Conservation (phyloP, 2,797 vertebrate species). For the Manis crassicaudata region DNA sequence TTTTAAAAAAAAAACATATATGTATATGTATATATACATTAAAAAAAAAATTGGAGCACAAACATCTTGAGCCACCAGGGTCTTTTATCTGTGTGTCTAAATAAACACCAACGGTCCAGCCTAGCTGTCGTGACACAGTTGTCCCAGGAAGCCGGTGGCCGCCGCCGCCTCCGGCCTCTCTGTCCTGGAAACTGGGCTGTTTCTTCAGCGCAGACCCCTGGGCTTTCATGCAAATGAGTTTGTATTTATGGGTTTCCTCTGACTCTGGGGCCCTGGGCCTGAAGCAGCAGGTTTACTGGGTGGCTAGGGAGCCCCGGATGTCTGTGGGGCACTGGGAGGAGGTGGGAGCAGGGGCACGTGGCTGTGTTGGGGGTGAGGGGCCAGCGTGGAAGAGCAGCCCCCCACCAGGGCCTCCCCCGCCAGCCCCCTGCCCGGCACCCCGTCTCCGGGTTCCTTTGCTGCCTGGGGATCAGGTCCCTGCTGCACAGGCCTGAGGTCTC, state of each 20-base stretch:
- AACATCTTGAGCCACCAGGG: conserved; percentile 75
- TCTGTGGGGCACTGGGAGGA: not conserved
- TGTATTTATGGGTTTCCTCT: conserved; percentile 67
- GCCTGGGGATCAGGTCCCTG: too few species aligned
- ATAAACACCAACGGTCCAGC: conserved; percentile 76
- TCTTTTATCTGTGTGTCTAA: conserved; percentile 84
- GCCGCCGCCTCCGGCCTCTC: not conserved
- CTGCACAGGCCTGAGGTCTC: not conserved
- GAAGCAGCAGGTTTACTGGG: not conserved
- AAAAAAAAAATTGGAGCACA: not conserved
- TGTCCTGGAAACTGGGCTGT: not conserved
- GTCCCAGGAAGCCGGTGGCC: conserved; percentile 50
- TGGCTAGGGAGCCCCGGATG: not conserved
- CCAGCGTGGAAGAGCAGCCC: not conserved
- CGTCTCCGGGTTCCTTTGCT: too few species aligned
- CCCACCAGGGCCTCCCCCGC: too few species aligned
- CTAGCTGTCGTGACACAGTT: not conserved
- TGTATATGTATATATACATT: not conserved
- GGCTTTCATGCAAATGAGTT: conserved; percentile 70
- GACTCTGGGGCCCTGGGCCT: not conserved
- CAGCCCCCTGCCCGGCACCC: too few species aligned
- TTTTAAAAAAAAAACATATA: conserved; percentile 65
- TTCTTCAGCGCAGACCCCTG: not conserved
- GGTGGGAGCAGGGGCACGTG: not conserved
- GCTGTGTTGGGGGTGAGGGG: not conserved